Percentiles rank a stretch among this genome's conserved stretches.
Evolutionary conservation across 2,888 invertebrate species (phyloP).

Genomic region (Rotaria socialis): DNA sequence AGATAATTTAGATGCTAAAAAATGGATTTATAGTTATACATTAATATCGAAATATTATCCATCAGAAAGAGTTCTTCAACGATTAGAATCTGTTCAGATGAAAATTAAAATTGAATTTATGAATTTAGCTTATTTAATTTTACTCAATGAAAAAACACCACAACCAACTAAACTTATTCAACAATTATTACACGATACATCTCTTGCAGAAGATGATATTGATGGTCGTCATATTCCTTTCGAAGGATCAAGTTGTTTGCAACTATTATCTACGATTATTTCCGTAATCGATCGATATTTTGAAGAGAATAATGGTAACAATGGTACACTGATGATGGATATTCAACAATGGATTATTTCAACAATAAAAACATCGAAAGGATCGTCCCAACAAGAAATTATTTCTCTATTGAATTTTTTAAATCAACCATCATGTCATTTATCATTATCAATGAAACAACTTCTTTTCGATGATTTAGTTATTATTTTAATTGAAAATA

Average conservation of each 20-base stretch:
- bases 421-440: neutral
- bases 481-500: neutral
- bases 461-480: neutral
- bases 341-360: neutral
- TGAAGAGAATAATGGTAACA: neutral
- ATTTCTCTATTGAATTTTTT: neutral
- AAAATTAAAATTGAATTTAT: neutral
- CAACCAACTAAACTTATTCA: neutral
- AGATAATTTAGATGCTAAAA: neutral
- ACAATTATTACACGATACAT: neutral
- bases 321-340: neutral
- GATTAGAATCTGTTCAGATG: neutral
- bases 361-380: neutral
- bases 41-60: conserved; percentile 19
- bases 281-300: neutral
- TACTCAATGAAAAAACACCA: neutral
- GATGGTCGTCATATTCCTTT: neutral
- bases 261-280: neutral
- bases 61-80: neutral
- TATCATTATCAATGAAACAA: conserved; percentile 28
- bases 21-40: neutral
- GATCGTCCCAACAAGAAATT: neutral
- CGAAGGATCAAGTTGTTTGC: neutral
- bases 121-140: neutral
- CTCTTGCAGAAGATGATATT: neutral